Conservation (phyloP, 2,888 invertebrate genomes). For the Axea sp. region DNA sequence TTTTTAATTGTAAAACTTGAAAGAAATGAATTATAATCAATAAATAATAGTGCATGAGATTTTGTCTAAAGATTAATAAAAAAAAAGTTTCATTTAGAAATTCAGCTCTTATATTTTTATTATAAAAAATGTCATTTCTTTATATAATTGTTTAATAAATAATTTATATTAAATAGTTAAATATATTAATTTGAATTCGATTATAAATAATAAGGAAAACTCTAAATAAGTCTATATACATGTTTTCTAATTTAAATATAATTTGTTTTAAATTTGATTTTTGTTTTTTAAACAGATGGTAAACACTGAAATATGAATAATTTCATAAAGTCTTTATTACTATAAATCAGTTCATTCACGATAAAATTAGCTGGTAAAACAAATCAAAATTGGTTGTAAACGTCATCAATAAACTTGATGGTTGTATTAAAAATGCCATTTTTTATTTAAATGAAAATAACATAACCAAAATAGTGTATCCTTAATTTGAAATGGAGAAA, state of each 20-base stretch:
- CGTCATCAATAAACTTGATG: conserved; percentile 30
- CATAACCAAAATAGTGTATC: conserved; percentile 74
- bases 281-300: neutral
- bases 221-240: too few relatives aligned
- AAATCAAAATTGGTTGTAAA: conserved; percentile 6
- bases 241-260: too few relatives aligned
- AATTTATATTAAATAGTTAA: conserved; percentile 1
- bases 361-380: neutral
- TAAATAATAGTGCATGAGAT: too few relatives aligned
- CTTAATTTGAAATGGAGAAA: conserved; percentile 63
- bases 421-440: conserved; percentile 29
- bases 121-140: too few relatives aligned
- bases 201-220: too few relatives aligned
- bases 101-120: too few relatives aligned
- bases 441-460: conserved; percentile 60
- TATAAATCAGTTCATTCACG: neutral
- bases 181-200: too few relatives aligned
- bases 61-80: too few relatives aligned
- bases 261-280: neutral
- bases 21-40: too few relatives aligned
- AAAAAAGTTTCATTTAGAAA: too few relatives aligned
- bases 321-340: neutral
- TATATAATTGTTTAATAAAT: neutral
- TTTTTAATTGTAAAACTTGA: too few relatives aligned
- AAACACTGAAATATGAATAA: neutral